Percentiles rank a stretch among this genome's conserved stretches.
Evolutionary conservation across 92 coral and sea anemone species (phyloP).

Genomic region (Phenganax marumi): DNA sequence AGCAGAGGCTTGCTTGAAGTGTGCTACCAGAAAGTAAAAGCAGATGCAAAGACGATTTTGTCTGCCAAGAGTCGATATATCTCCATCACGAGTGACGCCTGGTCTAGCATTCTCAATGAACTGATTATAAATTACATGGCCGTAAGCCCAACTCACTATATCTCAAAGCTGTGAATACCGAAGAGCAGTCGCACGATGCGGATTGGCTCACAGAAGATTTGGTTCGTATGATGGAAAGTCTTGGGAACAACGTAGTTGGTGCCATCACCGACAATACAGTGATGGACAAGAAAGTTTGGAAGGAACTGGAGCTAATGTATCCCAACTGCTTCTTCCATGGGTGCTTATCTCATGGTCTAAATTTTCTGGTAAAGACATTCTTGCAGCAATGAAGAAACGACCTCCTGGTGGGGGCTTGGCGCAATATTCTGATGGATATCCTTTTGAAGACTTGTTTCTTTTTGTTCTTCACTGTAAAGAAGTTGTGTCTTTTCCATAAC

Average conservation of each 20-base stretch:
- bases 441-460: constrained; percentile 6
- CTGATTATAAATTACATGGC: constrained; percentile 13
- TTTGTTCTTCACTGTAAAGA: neutral
- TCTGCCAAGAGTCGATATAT: constrained; percentile 13
- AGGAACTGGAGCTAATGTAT: neutral
- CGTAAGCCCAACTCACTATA: constrained; percentile 21
- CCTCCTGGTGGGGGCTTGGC: neutral
- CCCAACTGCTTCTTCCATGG: constrained; percentile 22
- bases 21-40: constrained; percentile 11
- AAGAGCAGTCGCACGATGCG: constrained; percentile 24
- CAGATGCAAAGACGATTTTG: constrained; percentile 12
- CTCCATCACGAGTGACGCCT: constrained; percentile 11
- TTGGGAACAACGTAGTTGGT: neutral
- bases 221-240: neutral
- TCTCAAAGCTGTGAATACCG: constrained; percentile 24
- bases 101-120: constrained; percentile 9
- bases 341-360: constrained; percentile 5
- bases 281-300: constrained; percentile 20
- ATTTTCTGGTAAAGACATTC: constrained; percentile 12
- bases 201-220: constrained; percentile 12
- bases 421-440: neutral
- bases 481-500: constrained; percentile 18
- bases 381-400: constrained; percentile 11
- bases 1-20: constrained; percentile 8
- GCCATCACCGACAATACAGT: too few relatives aligned